Evolutionary conservation across 1,140 invertebrate species (phyloP).

Genomic region (Caenorhabditis elegans): DNA sequence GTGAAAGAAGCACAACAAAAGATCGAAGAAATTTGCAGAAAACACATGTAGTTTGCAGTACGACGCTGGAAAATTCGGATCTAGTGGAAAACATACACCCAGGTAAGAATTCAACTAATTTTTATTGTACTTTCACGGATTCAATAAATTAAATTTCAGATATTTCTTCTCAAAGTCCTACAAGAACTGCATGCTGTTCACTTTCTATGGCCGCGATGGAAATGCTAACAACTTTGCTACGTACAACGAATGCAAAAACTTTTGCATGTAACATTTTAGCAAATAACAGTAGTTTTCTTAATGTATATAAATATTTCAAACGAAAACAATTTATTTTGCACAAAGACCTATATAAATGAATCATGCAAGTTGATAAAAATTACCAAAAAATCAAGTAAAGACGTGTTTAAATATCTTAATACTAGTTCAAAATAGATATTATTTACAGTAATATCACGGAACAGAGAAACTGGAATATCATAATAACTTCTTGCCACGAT

Average conservation of each 20-base stretch:
- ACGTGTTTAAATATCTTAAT: too few relatives aligned
- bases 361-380: too few relatives aligned
- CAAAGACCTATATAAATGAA: too few relatives aligned
- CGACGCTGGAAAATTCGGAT: constrained; percentile 56
- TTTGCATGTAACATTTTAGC: constrained; percentile 72
- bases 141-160: constrained; percentile 19
- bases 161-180: constrained; percentile 60
- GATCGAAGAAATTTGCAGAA: constrained; percentile 49
- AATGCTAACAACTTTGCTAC: constrained; percentile 65
- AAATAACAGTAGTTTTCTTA: too few relatives aligned
- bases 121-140: neutral
- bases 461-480: too few relatives aligned
- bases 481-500: too few relatives aligned
- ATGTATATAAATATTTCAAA: too few relatives aligned
- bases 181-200: constrained; percentile 64
- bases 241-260: constrained; percentile 71
- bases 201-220: constrained; percentile 62
- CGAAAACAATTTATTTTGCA: too few relatives aligned
- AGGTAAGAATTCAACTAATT: neutral
- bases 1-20: too few relatives aligned
- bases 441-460: too few relatives aligned
- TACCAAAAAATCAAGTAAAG: too few relatives aligned
- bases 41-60: constrained; percentile 56
- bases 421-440: too few relatives aligned
- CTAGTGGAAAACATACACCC: constrained; percentile 33